phyloP scores from a whole-genome alignment of 2,888 invertebrate species.

The Cepaea hortensis region DNA sequence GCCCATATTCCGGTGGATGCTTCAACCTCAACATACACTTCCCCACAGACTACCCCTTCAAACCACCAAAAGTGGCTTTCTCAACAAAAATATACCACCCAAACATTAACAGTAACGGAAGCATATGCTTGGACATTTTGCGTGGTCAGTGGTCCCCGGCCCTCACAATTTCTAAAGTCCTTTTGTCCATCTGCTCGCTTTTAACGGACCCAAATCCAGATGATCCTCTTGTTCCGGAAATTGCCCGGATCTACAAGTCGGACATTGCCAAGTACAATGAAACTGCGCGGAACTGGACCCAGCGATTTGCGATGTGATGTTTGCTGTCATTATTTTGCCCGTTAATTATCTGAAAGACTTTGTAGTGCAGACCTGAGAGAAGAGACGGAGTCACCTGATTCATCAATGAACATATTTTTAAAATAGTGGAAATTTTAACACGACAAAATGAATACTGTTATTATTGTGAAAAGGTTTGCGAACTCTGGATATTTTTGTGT shows the following conservation, averaged over 20 bases:
- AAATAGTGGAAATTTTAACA: not conserved
- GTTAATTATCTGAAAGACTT: not conserved
- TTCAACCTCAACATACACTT: constrained; percentile 99
- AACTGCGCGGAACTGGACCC: constrained; percentile 46
- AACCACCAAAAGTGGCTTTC: constrained; percentile 99
- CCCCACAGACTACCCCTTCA: constrained; percentile 99
- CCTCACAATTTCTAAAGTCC: constrained; percentile 95
- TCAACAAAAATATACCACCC: constrained; percentile 99
- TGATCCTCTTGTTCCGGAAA: constrained; percentile 50
- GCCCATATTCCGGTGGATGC: constrained; percentile 99
- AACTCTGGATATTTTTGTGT: too few relatives aligned
- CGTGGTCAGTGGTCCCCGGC: constrained; percentile 99
- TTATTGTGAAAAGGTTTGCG: not conserved
- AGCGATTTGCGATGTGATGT: constrained; percentile 48
- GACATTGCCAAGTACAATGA: constrained; percentile 46
- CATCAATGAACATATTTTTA: too few relatives aligned
- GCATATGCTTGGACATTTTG: constrained; percentile 99
- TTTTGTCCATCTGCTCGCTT: constrained; percentile 47
- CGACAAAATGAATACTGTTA: not conserved
- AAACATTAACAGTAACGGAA: constrained; percentile 99
- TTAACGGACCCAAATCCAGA: constrained; percentile 50
- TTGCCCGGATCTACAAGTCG: constrained; percentile 45
- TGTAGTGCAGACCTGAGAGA: not conserved
- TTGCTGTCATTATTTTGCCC: not conserved
- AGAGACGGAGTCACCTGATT: too few relatives aligned